Conservation (phyloP, 2,113 vertebrate genomes). For the Chrysemys picta region DNA sequence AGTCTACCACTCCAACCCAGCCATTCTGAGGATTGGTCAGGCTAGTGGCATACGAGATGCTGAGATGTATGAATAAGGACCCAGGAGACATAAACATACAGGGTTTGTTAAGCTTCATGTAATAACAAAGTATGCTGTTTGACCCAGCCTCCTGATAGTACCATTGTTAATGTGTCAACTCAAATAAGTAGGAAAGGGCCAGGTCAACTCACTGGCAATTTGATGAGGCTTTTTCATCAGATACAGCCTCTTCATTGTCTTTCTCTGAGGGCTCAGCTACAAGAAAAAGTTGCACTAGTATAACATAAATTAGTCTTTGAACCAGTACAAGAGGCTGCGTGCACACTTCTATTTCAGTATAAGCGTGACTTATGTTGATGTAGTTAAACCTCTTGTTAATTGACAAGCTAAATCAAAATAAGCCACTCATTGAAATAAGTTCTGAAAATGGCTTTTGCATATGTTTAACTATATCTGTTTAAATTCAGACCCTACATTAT, state of each 20-base stretch:
- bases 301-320: background rate
- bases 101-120: background rate
- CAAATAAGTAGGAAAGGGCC: background rate
- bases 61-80: background rate
- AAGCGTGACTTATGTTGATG: background rate
- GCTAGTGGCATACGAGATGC: rapidly evolving
- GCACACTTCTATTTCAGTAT: background rate
- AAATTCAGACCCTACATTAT: background rate
- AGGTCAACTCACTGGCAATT: background rate
- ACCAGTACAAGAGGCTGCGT: background rate
- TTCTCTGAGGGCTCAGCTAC: rapidly evolving
- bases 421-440: background rate
- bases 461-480: background rate
- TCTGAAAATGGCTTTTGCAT: background rate
- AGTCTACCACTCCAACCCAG: background rate
- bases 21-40: background rate
- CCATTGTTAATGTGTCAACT: background rate
- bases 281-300: background rate
- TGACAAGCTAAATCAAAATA: background rate
- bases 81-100: background rate
- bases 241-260: background rate
- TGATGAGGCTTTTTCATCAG: background rate
- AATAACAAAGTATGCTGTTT: rapidly evolving
- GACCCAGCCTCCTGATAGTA: background rate
- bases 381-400: background rate